Conservation (phyloP, 2,888 invertebrate genomes). For the Diachrysia chrysitis region DNA sequence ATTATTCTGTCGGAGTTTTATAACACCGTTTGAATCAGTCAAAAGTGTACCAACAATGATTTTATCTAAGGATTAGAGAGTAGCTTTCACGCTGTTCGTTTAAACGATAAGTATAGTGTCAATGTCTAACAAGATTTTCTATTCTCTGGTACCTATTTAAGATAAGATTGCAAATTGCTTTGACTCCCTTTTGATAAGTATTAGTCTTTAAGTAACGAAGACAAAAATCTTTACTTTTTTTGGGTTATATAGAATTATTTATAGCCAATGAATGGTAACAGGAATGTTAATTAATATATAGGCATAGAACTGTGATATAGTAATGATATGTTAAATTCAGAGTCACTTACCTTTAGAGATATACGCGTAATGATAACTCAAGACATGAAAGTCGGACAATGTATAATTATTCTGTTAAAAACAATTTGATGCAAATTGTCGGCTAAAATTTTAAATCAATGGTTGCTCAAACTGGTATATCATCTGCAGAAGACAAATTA, state of each 20-base stretch:
- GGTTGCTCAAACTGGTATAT: neutral
- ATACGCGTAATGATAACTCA: neutral
- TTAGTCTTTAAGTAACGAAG: neutral
- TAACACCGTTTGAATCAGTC: constrained; percentile 39
- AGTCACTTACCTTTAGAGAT: neutral
- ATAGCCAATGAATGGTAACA: no score
- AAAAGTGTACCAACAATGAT: constrained; percentile 38
- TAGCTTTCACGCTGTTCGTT: constrained; percentile 40
- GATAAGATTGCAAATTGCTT: constrained; percentile 1
- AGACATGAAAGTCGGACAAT: neutral
- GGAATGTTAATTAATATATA: no score
- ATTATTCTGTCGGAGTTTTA: constrained; percentile 16
- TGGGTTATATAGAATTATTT: no score
- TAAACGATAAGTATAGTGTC: constrained; percentile 36
- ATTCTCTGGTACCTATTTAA: neutral
- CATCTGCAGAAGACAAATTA: neutral
- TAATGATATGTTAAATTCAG: neutral
- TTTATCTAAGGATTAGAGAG: constrained; percentile 39
- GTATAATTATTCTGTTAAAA: neutral
- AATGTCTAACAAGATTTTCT: constrained; percentile 23
- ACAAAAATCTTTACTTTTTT: no score
- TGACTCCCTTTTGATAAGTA: neutral
- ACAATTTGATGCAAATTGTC: constrained; percentile 4
- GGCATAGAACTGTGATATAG: neutral
- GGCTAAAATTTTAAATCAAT: neutral